Conservation (phyloP, 2,797 vertebrate species). For the Amazona ochrocephala region DNA sequence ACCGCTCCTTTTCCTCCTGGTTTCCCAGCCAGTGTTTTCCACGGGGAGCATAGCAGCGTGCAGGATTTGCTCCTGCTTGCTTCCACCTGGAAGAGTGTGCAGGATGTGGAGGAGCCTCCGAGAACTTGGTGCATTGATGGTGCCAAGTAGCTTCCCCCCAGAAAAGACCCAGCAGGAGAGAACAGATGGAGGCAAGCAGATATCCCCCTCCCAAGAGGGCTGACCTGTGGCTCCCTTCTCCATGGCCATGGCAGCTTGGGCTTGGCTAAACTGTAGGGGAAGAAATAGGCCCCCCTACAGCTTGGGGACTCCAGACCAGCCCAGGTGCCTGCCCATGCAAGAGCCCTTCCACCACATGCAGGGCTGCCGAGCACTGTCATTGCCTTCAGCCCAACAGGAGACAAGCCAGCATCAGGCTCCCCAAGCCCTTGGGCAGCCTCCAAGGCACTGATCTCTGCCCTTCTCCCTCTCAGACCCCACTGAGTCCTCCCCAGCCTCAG, state of each 20-base stretch:
- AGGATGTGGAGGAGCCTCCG: conserved; percentile 19
- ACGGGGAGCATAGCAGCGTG: background rate
- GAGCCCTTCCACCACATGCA: background rate
- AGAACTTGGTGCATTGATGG: background rate
- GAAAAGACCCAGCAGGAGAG: background rate
- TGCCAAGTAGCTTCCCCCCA: background rate
- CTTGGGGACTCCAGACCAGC: background rate
- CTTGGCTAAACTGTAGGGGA: background rate
- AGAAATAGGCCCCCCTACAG: background rate
- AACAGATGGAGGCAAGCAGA: background rate
- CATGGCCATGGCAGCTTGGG: fast-evolving
- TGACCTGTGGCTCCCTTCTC: background rate
- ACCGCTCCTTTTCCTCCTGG: background rate
- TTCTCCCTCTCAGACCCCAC: background rate
- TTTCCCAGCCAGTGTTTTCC: background rate
- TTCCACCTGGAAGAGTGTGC: background rate
- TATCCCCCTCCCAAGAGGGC: background rate
- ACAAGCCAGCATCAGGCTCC: background rate
- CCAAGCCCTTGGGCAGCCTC: background rate
- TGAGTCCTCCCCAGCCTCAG: background rate
- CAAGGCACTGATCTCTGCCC: background rate
- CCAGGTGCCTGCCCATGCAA: background rate
- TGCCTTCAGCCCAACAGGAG: background rate
- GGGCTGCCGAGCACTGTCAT: fast-evolving
- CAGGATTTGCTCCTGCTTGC: background rate